Evolutionary conservation across 2,113 vertebrate species (phyloP).

Genomic region (Dendrocopos noguchii): DNA sequence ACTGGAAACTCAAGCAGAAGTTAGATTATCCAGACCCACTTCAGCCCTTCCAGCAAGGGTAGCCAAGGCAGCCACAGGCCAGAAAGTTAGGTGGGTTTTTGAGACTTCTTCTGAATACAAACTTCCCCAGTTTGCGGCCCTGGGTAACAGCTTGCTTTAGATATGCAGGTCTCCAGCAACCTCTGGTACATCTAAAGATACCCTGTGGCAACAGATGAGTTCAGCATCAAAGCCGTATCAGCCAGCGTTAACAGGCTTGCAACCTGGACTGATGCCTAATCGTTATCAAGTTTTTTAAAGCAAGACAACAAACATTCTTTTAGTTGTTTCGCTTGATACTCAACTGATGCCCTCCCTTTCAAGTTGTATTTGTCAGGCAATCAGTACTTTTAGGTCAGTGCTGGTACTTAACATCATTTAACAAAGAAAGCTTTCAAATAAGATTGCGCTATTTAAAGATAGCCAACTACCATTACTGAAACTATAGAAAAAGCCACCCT

Average conservation of each 20-base stretch:
- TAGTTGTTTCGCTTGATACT: not conserved
- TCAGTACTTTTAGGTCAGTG: not conserved
- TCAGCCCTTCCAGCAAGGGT: not conserved
- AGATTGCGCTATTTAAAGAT: not conserved
- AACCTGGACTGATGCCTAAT: not conserved
- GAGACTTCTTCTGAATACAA: not conserved
- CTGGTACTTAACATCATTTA: not conserved
- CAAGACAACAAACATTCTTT: not conserved
- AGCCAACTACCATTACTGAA: not conserved
- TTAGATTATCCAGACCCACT: not conserved
- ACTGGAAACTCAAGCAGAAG: not conserved
- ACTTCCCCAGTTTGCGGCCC: not conserved
- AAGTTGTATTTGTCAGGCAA: not conserved
- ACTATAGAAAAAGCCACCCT: not conserved
- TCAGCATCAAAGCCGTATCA: not conserved
- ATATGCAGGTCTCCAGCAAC: not conserved
- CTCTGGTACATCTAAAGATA: not conserved
- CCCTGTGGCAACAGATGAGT: not conserved
- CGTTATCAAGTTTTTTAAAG: constrained; percentile 1
- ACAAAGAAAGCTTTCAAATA: not conserved
- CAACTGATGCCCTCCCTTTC: not conserved
- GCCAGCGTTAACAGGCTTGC: not conserved
- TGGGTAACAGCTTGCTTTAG: not conserved
- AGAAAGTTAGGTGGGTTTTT: not conserved
- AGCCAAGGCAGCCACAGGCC: not conserved